A percentile compares a stretch with the other conserved stretches of the same genome.
phyloP scores from a whole-genome alignment of 2,113 vertebrate genomes.

The Chionodraco myersi region DNA sequence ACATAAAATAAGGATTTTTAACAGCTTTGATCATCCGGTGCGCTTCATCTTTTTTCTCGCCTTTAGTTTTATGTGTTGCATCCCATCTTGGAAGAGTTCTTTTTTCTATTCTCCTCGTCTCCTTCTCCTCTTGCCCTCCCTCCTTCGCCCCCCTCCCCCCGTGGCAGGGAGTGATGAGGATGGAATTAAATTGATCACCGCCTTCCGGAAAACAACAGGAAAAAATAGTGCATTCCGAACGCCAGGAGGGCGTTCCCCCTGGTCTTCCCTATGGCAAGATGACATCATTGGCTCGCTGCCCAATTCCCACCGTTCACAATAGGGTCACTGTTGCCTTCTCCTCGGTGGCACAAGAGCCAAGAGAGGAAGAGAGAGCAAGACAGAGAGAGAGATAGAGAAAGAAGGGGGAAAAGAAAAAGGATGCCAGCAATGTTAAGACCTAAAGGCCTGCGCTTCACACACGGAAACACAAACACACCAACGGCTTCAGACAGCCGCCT shows the following conservation, averaged over 20 bases:
- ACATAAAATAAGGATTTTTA: slow-evolving; percentile 44
- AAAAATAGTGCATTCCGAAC: slow-evolving; percentile 76
- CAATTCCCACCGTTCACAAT: slow-evolving; percentile 82
- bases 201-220: slow-evolving; percentile 80
- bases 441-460: slow-evolving; percentile 42
- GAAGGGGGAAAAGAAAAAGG: slow-evolving; percentile 29
- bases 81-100: slow-evolving; percentile 41
- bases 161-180: slow-evolving; percentile 67
- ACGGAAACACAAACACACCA: slow-evolving; percentile 46
- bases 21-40: slow-evolving; percentile 41
- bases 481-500: slow-evolving; percentile 37
- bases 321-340: slow-evolving; percentile 79
- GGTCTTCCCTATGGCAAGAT: slow-evolving; percentile 76
- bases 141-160: background rate
- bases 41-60: slow-evolving; percentile 23
- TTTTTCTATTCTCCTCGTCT: slow-evolving; percentile 51
- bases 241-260: slow-evolving; percentile 76
- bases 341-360: slow-evolving; percentile 69
- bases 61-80: slow-evolving; percentile 31
- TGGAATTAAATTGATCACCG: slow-evolving; percentile 78
- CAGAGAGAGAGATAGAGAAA: slow-evolving; percentile 48
- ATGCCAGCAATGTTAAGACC: slow-evolving; percentile 53
- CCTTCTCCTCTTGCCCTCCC: slow-evolving; percentile 37
- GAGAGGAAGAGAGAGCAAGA: slow-evolving; percentile 54
- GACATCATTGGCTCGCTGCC: slow-evolving; percentile 83